These are phyloP conservation scores for Zaprionus kolodkinae DNA, from an alignment of 1,140 invertebrate species.

Conservation along the genomic window DNA sequence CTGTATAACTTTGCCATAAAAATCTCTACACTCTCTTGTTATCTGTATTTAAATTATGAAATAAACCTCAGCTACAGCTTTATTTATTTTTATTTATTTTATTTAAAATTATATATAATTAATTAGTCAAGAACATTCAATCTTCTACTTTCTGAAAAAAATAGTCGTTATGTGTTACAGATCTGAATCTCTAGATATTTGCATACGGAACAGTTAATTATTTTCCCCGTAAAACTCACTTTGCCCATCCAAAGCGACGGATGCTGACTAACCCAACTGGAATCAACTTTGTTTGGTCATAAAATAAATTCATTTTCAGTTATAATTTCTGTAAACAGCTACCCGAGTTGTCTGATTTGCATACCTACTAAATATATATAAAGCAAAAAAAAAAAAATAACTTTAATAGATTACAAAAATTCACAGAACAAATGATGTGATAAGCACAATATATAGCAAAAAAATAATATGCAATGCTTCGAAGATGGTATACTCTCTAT, in stretches of 20 bases:
- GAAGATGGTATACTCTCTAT: neutral
- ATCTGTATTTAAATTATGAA: too few species aligned
- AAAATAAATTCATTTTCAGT: neutral
- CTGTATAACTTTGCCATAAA: too few species aligned
- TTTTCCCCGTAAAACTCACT: conserved; percentile 1
- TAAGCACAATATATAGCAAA: neutral
- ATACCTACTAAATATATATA: neutral
- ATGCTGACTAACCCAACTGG: neutral
- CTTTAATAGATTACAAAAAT: conserved; percentile 8
- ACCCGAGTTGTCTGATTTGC: neutral
- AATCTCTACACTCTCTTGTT: too few species aligned
- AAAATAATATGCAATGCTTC: neutral
- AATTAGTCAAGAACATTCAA: conserved; percentile 1
- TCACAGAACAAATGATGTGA: conserved; percentile 1
- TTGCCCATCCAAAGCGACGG: neutral
- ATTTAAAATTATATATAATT: too few species aligned
- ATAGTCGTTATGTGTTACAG: neutral
- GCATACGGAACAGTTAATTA: neutral
- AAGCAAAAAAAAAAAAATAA: neutral
- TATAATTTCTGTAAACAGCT: neutral
- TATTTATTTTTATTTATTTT: too few species aligned
- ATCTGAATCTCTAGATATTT: neutral
- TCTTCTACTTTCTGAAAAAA: neutral
- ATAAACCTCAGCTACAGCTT: too few species aligned
- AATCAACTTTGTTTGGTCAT: conserved; percentile 1